Evolutionary conservation across 1,140 invertebrate species (phyloP).

Genomic region (Drosophila sp.): DNA sequence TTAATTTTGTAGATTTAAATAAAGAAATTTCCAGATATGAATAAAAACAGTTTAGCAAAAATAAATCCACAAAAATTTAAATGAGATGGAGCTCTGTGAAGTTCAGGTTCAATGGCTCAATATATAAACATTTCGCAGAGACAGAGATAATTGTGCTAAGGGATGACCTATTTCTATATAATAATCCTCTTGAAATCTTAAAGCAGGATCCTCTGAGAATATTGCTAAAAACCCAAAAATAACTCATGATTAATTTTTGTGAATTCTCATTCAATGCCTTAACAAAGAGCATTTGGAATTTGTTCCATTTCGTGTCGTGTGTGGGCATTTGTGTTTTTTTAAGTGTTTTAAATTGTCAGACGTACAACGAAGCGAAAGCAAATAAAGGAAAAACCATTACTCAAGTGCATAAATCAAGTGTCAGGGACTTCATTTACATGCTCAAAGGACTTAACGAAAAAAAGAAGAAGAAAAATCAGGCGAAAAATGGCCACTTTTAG

Average conservation of each 20-base stretch:
- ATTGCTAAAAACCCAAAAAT: no score
- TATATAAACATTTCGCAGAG: no score
- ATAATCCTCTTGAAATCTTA: no score
- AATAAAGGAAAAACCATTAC: slow-evolving; percentile 53
- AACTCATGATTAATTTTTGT: not conserved
- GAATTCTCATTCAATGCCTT: not conserved
- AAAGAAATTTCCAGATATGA: no score
- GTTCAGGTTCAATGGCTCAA: no score
- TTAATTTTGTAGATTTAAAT: no score
- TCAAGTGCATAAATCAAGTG: slow-evolving; percentile 67
- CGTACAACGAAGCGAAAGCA: slow-evolving; percentile 18
- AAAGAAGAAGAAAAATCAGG: slow-evolving; percentile 8
- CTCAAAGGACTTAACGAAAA: slow-evolving; percentile 27
- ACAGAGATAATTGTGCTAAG: no score
- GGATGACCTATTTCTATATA: no score
- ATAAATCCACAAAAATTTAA: no score
- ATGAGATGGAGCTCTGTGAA: no score
- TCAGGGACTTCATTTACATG: slow-evolving; percentile 53
- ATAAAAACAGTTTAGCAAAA: no score
- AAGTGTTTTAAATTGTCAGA: slow-evolving; percentile 42
- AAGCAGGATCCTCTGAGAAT: no score
- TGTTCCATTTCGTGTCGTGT: slow-evolving; percentile 25
- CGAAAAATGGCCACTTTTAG: slow-evolving; percentile 47
- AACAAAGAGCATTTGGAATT: slow-evolving; percentile 4
- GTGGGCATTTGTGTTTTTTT: slow-evolving; percentile 1